A percentile compares a stretch with the other conserved stretches of the same genome.
These are phyloP conservation scores for Thalassophryne amazonica DNA, from an alignment of 2,797 vertebrate species.

Conservation along the genomic window DNA sequence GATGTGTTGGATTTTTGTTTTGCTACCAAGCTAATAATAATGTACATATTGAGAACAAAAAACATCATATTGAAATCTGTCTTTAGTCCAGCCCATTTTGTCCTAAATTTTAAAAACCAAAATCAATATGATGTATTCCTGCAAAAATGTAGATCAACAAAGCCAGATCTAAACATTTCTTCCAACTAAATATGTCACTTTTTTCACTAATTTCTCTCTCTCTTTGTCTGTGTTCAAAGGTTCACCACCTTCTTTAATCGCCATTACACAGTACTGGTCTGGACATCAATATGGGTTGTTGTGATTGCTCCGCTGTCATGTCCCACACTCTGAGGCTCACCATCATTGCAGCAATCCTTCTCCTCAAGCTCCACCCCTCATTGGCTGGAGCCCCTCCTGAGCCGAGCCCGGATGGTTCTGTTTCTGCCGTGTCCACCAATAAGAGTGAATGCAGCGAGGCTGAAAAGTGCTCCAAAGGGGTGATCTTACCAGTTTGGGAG, in stretches of 20 bases:
- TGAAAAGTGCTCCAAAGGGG: slow-evolving; percentile 83
- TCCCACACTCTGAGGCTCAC: slow-evolving; percentile 76
- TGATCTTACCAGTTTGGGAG: slow-evolving; percentile 94
- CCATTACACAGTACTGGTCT: slow-evolving; percentile 6
- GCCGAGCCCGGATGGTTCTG: slow-evolving; percentile 62
- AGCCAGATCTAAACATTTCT: background rate
- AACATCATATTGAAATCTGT: too few species aligned
- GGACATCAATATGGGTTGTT: slow-evolving; percentile 76
- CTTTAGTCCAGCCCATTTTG: too few species aligned
- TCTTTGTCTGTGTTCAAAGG: slow-evolving; percentile 38
- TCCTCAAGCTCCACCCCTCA: slow-evolving; percentile 72
- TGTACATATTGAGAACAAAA: too few species aligned
- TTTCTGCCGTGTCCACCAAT: slow-evolving; percentile 67
- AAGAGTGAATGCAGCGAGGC: slow-evolving; percentile 81
- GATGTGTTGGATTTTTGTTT: too few species aligned
- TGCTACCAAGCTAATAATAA: too few species aligned
- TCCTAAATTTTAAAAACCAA: background rate
- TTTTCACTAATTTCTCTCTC: background rate
- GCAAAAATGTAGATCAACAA: background rate
- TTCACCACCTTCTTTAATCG: slow-evolving; percentile 18
- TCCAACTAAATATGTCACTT: background rate
- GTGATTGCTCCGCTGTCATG: slow-evolving; percentile 55
- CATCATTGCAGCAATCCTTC: slow-evolving; percentile 73
- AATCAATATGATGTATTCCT: background rate
- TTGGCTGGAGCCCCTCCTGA: slow-evolving; percentile 67